Conservation (phyloP, 2,888 invertebrate species). For the Crocallis elinguaria region DNA sequence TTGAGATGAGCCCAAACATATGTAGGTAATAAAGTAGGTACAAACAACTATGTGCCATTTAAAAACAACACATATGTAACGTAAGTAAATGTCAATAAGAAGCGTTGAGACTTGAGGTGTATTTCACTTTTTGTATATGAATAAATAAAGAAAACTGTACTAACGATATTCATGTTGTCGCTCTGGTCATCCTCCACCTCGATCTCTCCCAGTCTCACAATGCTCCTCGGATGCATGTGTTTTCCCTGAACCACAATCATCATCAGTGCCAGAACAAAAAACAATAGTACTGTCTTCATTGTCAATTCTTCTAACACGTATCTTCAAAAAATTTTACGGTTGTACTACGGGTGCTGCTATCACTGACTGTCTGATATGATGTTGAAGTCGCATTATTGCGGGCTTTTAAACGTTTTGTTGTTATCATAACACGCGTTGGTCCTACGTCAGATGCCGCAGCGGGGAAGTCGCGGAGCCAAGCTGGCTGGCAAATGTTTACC, state of each 20-base stretch:
- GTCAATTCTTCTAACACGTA: constrained; percentile 24
- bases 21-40: too few species aligned
- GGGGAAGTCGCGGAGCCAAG: constrained; percentile 39
- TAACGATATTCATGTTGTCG: constrained; percentile 46
- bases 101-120: too few species aligned
- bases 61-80: too few species aligned
- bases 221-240: constrained; percentile 55
- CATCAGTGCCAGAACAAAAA: constrained; percentile 37
- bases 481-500: constrained; percentile 45
- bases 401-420: constrained; percentile 57
- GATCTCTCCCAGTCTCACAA: constrained; percentile 32
- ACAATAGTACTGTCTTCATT: constrained; percentile 43
- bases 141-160: constrained; percentile 34
- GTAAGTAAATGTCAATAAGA: too few species aligned
- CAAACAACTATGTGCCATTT: too few species aligned
- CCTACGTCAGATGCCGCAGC: constrained; percentile 46
- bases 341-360: constrained; percentile 25
- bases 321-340: neutral
- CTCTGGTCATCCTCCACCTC: constrained; percentile 21
- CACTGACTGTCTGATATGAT: constrained; percentile 37
- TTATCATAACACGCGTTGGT: constrained; percentile 47
- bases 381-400: constrained; percentile 21
- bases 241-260: constrained; percentile 45
- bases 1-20: too few species aligned
- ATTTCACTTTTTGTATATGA: neutral